Conservation (phyloP, 2,797 vertebrate species). For the Sylvilagus floridanus region DNA sequence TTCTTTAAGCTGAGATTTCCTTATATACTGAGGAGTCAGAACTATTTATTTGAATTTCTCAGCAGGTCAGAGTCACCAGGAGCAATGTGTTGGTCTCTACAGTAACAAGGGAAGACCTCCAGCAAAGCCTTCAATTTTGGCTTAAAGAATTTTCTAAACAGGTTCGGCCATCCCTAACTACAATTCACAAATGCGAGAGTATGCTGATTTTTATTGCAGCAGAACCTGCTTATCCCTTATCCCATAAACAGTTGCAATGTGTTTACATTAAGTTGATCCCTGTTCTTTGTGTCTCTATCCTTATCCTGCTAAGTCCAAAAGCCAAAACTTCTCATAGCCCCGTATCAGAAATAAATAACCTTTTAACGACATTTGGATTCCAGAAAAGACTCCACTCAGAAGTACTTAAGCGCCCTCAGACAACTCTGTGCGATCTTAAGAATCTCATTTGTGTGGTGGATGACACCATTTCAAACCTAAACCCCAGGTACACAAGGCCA, state of each 20-base stretch:
- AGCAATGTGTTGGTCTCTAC: slow-evolving; percentile 8
- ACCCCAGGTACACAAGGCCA: neutral
- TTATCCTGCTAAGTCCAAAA: neutral
- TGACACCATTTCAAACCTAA: slow-evolving; percentile 3
- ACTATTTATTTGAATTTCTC: slow-evolving; percentile 20
- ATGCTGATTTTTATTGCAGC: slow-evolving; percentile 54
- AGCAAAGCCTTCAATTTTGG: slow-evolving; percentile 6
- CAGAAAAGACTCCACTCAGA: neutral
- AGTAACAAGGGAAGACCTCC: neutral
- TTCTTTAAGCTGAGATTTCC: slow-evolving; percentile 18
- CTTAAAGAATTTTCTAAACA: slow-evolving; percentile 66
- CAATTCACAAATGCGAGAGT: slow-evolving; percentile 43
- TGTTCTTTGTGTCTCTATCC: neutral
- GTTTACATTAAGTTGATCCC: slow-evolving; percentile 45
- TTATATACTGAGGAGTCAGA: slow-evolving; percentile 34
- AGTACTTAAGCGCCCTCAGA: neutral
- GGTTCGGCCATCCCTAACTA: slow-evolving; percentile 30
- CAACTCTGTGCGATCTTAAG: neutral
- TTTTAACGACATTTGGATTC: slow-evolving; percentile 39
- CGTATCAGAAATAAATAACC: neutral
- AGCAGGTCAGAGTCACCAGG: neutral
- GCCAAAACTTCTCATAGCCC: neutral
- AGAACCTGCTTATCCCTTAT: slow-evolving; percentile 52
- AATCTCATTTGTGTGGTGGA: neutral
- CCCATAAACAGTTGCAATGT: neutral